A percentile compares a stretch with the other conserved stretches of the same genome.
Conservation (phyloP, 35 echinoderm and acorn worm species). For the Nesometra sesokonis region DNA sequence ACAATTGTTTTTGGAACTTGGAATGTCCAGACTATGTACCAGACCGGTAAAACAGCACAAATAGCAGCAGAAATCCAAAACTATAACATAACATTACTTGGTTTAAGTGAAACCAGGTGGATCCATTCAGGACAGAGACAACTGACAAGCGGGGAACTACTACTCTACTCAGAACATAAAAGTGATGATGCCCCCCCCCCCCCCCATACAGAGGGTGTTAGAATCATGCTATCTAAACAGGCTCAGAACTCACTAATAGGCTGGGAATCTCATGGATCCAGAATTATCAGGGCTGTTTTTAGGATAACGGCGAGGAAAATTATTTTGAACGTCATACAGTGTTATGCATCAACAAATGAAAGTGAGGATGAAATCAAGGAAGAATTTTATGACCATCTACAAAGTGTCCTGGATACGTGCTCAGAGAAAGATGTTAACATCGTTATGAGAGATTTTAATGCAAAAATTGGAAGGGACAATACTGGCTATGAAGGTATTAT, state of each 20-base stretch:
- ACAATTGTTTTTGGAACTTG: neutral
- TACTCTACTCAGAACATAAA: slow-evolving; percentile 23
- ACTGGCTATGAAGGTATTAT: slow-evolving; percentile 18
- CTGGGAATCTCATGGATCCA: slow-evolving; percentile 34
- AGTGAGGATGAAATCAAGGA: slow-evolving; percentile 9
- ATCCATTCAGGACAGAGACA: neutral
- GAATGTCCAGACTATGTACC: neutral
- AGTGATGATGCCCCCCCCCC: neutral
- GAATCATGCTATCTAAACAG: neutral
- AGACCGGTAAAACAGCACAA: slow-evolving; percentile 4
- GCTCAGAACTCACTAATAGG: neutral
- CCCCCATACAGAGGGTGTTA: slow-evolving; percentile 19
- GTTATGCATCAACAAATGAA: slow-evolving; percentile 27
- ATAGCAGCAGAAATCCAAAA: slow-evolving; percentile 13
- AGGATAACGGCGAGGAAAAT: slow-evolving; percentile 1
- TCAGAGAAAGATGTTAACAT: slow-evolving; percentile 11
- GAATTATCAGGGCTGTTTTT: slow-evolving; percentile 22
- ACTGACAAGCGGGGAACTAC: neutral
- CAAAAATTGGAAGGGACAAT: neutral
- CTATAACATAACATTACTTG: slow-evolving; percentile 4
- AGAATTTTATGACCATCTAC: slow-evolving; percentile 11
- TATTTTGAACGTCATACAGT: slow-evolving; percentile 18
- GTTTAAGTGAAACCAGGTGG: slow-evolving; percentile 20
- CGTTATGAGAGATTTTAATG: slow-evolving; percentile 26
- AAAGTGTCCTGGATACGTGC: neutral